Conservation (phyloP, 2,113 vertebrate species). For the Salvelinus fontinalis region DNA sequence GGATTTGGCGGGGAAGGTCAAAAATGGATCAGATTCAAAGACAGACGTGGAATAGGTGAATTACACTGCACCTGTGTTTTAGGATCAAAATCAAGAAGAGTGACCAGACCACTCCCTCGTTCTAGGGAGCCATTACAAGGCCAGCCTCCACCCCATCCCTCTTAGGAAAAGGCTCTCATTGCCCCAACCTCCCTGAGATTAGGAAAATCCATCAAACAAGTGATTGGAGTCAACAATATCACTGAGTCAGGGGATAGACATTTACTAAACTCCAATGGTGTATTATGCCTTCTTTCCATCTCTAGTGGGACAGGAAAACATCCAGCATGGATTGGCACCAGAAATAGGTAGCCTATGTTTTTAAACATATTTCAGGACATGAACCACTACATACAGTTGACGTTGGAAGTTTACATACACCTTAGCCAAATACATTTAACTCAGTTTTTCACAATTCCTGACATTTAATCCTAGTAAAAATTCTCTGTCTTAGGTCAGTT, state of each 20-base stretch:
- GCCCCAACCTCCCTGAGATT: constrained; percentile 47
- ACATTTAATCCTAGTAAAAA: too few species aligned
- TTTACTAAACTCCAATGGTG: too few species aligned
- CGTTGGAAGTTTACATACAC: too few species aligned
- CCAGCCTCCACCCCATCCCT: constrained; percentile 6
- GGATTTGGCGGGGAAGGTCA: not conserved
- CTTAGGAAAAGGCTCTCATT: constrained; percentile 38
- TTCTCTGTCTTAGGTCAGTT: too few species aligned
- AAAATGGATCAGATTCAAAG: constrained; percentile 24
- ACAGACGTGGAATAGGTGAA: constrained; percentile 2
- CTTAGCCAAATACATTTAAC: too few species aligned
- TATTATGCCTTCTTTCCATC: not conserved
- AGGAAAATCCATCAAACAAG: constrained; percentile 38
- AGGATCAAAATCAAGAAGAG: constrained; percentile 59
- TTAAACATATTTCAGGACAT: not conserved
- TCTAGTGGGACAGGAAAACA: not conserved
- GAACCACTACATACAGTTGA: too few species aligned
- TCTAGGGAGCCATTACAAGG: constrained; percentile 23
- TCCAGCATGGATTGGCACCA: not conserved
- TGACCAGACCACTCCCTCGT: constrained; percentile 35
- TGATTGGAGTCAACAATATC: not conserved
- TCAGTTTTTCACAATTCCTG: too few species aligned
- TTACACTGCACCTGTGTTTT: constrained; percentile 69
- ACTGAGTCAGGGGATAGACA: constrained; percentile 13
- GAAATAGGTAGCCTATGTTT: not conserved